A percentile compares a stretch with the other conserved stretches of the same genome.
These are phyloP conservation scores for Remorina albescens DNA, from an alignment of 2,797 vertebrate genomes.

Conservation along the genomic window DNA sequence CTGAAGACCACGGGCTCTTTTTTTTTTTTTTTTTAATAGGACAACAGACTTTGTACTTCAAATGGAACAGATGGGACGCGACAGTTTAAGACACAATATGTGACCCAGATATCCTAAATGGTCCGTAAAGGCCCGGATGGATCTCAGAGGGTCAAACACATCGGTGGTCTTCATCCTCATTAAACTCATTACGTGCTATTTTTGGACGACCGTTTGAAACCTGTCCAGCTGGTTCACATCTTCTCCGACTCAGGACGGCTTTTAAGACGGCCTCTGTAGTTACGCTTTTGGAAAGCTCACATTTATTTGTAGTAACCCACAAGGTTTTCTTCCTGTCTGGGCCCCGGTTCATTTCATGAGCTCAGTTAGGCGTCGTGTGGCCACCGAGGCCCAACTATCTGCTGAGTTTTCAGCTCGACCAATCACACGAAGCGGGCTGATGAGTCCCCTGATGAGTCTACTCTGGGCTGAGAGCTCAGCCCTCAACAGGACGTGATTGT, in stretches of 20 bases:
- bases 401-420: too few species aligned
- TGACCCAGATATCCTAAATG: background rate
- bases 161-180: too few species aligned
- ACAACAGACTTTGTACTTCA: too few species aligned
- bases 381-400: background rate
- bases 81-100: background rate
- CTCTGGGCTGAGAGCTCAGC: too few species aligned
- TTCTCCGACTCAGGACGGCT: background rate
- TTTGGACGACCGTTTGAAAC: background rate
- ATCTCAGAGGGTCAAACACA: too few species aligned
- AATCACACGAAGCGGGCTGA: background rate
- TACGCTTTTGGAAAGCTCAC: slow-evolving; percentile 8
- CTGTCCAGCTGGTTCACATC: background rate
- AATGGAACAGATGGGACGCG: background rate
- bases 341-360: background rate
- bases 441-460: too few species aligned
- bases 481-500: background rate
- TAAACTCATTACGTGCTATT: background rate
- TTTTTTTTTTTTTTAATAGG: too few species aligned
- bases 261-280: slow-evolving; percentile 11
- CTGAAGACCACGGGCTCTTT: too few species aligned
- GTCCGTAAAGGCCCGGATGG: background rate
- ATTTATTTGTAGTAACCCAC: slow-evolving; percentile 5
- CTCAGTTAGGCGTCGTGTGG: background rate
- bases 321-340: background rate